Percentiles rank a stretch among this genome's conserved stretches.
phyloP scores from a whole-genome alignment of 2,113 vertebrate species.

The Oriolus oriolus region DNA sequence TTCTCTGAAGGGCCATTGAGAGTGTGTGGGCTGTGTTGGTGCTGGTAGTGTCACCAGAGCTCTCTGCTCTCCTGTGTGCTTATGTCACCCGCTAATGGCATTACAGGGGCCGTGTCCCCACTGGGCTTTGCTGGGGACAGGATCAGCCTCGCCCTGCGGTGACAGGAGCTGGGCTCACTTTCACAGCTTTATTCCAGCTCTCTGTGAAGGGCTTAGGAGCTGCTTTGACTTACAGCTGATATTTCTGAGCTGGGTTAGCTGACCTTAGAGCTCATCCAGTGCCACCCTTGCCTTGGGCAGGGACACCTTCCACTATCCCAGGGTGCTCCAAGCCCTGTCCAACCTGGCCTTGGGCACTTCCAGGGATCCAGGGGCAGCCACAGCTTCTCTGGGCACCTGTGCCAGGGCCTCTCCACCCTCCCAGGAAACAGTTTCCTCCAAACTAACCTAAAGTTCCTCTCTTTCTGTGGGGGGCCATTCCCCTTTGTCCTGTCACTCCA shows the following conservation, averaged over 20 bases:
- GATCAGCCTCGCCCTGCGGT: neutral
- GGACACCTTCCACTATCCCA: neutral
- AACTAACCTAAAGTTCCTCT: neutral
- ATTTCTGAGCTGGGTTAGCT: neutral
- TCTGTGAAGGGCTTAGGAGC: neutral
- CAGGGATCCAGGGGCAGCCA: neutral
- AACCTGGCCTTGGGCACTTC: neutral
- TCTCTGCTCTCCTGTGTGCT: neutral
- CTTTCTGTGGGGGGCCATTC: neutral
- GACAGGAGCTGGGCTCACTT: neutral
- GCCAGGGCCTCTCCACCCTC: neutral
- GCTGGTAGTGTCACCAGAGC: neutral
- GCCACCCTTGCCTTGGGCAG: neutral
- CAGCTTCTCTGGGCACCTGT: neutral
- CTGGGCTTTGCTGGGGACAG: neutral
- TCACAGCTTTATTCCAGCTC: neutral
- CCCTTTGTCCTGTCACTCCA: neutral
- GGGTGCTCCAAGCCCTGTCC: accelerated
- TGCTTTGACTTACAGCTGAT: neutral
- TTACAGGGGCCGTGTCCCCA: neutral
- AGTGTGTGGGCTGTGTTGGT: neutral
- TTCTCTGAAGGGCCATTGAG: accelerated
- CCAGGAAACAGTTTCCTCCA: neutral
- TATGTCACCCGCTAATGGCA: neutral
- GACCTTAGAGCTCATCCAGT: neutral